Evolutionary conservation across 2,797 vertebrate species (phyloP).

Genomic region (Cetoscarus ocellatus): DNA sequence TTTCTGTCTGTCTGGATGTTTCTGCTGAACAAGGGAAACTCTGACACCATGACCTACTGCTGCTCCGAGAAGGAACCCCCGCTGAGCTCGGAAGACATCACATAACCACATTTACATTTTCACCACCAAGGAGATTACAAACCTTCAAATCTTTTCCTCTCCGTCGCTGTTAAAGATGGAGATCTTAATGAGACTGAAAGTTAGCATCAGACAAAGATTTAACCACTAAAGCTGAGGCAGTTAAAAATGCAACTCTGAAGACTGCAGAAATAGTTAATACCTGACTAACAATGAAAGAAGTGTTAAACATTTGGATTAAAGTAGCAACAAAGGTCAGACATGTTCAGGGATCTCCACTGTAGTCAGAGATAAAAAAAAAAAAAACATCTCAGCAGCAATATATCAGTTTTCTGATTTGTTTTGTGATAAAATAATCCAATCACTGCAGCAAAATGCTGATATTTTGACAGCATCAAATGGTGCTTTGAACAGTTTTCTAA

Average conservation of each 20-base stretch:
- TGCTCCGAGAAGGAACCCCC: slow-evolving; percentile 44
- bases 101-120: slow-evolving; percentile 18
- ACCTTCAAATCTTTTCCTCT: not conserved
- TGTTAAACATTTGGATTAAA: not conserved
- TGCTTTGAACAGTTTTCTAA: too few relatives aligned
- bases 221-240: not conserved
- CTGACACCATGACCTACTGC: slow-evolving; percentile 60
- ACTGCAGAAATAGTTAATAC: not conserved
- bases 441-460: too few relatives aligned
- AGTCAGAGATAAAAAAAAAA: too few relatives aligned
- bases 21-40: slow-evolving; percentile 44
- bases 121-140: slow-evolving; percentile 2
- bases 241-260: slow-evolving; percentile 1
- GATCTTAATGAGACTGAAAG: not conserved
- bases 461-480: too few relatives aligned
- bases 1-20: slow-evolving; percentile 31
- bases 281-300: not conserved
- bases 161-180: not conserved
- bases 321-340: too few relatives aligned
- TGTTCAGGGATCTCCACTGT: not conserved
- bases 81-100: slow-evolving; percentile 33
- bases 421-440: too few relatives aligned
- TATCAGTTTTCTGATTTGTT: too few relatives aligned
- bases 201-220: not conserved
- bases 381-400: too few relatives aligned